Base-by-base conservation (phyloP, 1,140 invertebrate species). In the Camponotus vicinus region DNA sequence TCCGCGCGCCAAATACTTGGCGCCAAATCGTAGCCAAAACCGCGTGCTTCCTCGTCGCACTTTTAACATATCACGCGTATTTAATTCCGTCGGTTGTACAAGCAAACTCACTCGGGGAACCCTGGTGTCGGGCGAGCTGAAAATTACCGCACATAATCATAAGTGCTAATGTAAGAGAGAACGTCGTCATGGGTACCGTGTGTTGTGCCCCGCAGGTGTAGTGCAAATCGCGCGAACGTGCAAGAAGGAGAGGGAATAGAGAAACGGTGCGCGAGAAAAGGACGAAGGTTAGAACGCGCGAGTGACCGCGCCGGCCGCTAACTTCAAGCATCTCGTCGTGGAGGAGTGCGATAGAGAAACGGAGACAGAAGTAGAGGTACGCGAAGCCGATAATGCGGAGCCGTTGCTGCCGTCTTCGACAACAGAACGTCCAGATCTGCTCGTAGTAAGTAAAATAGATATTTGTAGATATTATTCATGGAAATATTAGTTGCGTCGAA, bases 151-250 rank as follows among this genome's bases (percentile, higher is more conserved):
- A 34, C 9, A 40, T 27, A 45, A 37, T 42, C 71, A 64, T 64
- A 71, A 84, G 90, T 85, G 85, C 78, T 32, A 21, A 78, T 27
- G 27, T 27, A 27, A 77, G 69, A 69, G 55, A 73, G 49, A 84
- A 86, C 63, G 92, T 92, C 90, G 89, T 86, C 91, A 93, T 93
- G 93, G 93, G 92, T 91, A 92, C 87, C 86, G 69, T 86, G 92
- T 92, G 91, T 92, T 93, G 93, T 94, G 92, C 63, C 76, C 71
- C 79, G 90, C 83, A 89, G 86, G 87, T 93, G 89, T 91, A 91
- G 90, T 92, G 87, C 42, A 49, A 87, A 71, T 69, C 40, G 69
- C 66, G 76, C 61, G 66, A 84, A 80, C 55, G 57, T 55, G 80
- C 18, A 70, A 73, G 18, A 13, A 27, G 15, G 15, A 63, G 27